Base-by-base conservation (phyloP, 2,888 invertebrate genomes). In the Acleris emargana region DNA sequence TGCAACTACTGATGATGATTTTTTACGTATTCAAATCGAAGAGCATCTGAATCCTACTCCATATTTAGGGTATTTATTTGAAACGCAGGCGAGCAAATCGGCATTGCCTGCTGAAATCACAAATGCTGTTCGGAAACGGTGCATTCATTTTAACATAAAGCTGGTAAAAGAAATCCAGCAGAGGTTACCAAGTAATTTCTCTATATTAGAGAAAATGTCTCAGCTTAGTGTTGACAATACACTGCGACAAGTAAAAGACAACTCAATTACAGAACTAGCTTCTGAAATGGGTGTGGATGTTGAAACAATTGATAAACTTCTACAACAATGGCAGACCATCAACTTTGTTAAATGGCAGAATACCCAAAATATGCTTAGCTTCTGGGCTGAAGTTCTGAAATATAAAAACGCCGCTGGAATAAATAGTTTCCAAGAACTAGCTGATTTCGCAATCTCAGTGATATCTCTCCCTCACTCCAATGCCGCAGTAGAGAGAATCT, bases 311-410 rank as follows among this genome's bases (percentile, higher is more conserved):
- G 68, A 68, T 22, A 70, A 66, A 17, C 2, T 57, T 7, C 11
- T 69, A 55, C 52, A 71, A 28, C 70, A 73, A 60, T 71, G 71
- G 74, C 70, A 73, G 11, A 67, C 38, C 50, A 73, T 74, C 4
- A 22, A 22, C 4, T 22, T 22, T 22, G 22, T 22, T 22, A 4
- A 22, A 22, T 22, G 22, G 22, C 2, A 22, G 2, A 4, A 3
- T 4, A 22, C 22, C 22, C 2, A 22, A 22, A 22, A 22, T 22
- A 4, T 22, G 4, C 2, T 22, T 22, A 4, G 4, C 22, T 22
- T 22, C 22, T 22, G 22, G 22, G 22, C 22, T 3, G 22, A 22
- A 22, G 22, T 22, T 22, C 2, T 2, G 22, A 50, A 64, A 16
- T 73, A 72, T 22, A 61, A 32, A 67, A 69, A 73, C 67, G 69